These are phyloP conservation scores for Pterocles gutturalis DNA, from an alignment of 2,113 vertebrate species.

Conservation along the genomic window DNA sequence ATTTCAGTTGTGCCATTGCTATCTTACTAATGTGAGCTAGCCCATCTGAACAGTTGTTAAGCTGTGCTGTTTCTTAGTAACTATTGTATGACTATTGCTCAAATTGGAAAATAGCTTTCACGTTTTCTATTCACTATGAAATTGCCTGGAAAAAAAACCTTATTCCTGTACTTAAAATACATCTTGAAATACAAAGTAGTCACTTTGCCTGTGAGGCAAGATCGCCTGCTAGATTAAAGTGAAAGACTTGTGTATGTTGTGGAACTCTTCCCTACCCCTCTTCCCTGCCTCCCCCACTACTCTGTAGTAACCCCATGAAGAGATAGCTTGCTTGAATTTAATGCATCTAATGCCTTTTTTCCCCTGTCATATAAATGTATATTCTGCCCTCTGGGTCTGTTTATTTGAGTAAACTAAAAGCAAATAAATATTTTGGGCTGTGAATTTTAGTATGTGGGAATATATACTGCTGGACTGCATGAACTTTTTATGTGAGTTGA, in stretches of 20 bases:
- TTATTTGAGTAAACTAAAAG: background rate
- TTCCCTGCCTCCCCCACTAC: too few relatives aligned
- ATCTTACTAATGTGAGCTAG: background rate
- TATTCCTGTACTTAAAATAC: background rate
- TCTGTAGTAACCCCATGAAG: background rate
- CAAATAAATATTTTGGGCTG: background rate
- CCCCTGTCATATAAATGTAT: background rate
- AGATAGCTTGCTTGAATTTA: background rate
- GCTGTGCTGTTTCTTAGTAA: background rate
- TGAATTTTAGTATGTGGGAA: background rate
- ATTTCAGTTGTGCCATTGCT: background rate
- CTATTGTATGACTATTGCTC: background rate
- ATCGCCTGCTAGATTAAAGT: accelerated
- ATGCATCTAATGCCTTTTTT: background rate
- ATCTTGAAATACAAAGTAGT: background rate
- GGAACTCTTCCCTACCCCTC: background rate
- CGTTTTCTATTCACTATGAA: background rate
- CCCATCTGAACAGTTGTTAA: background rate
- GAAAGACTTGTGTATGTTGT: background rate
- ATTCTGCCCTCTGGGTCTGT: background rate
- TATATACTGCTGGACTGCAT: background rate
- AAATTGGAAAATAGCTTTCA: background rate
- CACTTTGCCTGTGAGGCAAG: background rate
- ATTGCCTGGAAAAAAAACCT: background rate
- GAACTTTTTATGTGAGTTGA: background rate